Evolutionary conservation across 64 coral and sea anemone genomes (phyloP), one percentile per base, ranked within the genome.

Genomic region (Pocillopora verrucosa): DNA sequence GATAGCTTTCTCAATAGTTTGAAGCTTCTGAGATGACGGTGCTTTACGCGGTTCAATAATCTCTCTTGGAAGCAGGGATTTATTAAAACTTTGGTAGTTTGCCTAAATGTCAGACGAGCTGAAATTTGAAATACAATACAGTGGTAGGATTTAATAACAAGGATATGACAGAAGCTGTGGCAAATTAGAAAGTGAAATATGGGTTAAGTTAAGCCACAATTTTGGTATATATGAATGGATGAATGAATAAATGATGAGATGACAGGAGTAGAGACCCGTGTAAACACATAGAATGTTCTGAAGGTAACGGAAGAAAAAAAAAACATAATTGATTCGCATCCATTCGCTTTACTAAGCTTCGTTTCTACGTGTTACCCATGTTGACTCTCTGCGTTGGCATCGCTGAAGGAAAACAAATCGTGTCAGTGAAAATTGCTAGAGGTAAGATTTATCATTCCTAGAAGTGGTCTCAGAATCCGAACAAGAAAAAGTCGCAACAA

Each of bases 181-280:
- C 63, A 37, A 68, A 62, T 36, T 11, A 79, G 59, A 17, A 63
- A 13, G 12, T 13, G 36, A 62, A 16, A 81, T 16, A 5, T 5
- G n/a, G 20, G 13, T 72, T 26, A 30, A 13, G 17, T 36, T 51
- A 17, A 2, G 67, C 67, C n/a, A 11, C 10, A 70, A 70, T 70
- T 4, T 70, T 70, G 67, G 67, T 24, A 20, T 25, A 70, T 70
- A 70, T 11, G 25, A 30, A 25, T 6, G 22, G 11, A 5, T 11
- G n/a, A 58, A 72, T 85, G 25, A 85, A 85, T 85, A 85, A 85
- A 85, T 85, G 20, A 85, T 72, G 82, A 85, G 70, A 6, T 70
- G 41, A 51, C 3, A 51, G 2, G 3, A 63, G 35, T 25, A 45
- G 9, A 17, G 10, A 56, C 82, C 82, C 26, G 82, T 11, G 38